Evolutionary conservation across 92 coral and sea anemone genomes (phyloP).

Genomic region (Diadumene lineata): DNA sequence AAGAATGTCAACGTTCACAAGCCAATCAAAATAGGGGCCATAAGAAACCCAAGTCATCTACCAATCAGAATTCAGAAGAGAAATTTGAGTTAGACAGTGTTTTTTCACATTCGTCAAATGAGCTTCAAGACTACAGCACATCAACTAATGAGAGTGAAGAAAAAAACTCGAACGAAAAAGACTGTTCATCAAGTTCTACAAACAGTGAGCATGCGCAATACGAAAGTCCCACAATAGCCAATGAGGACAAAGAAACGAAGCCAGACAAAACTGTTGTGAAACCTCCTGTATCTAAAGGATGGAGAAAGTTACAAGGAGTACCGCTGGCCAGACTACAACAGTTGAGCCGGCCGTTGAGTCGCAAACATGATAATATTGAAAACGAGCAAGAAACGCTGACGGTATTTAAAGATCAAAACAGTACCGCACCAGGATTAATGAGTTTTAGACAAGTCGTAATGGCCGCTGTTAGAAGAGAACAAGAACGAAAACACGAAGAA

Average conservation of each 20-base stretch:
- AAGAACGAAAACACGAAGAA: constrained; percentile 1
- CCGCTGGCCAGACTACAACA: constrained; percentile 10
- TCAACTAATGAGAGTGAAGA: background rate
- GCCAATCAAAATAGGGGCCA: background rate
- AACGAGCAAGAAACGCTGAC: background rate
- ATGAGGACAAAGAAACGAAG: background rate
- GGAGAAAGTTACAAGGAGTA: constrained; percentile 29
- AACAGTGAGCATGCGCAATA: no score
- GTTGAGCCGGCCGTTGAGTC: no score
- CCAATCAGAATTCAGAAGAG: background rate
- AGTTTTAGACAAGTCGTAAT: constrained; percentile 33
- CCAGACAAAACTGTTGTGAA: background rate
- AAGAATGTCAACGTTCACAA: background rate
- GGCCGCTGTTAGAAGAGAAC: constrained; percentile 28
- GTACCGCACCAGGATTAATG: constrained; percentile 10
- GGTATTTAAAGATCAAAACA: constrained; percentile 8
- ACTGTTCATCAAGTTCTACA: no score
- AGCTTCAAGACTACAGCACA: background rate
- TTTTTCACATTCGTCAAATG: background rate
- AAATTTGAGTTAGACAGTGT: background rate
- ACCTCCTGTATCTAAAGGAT: constrained; percentile 14
- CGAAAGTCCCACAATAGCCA: no score
- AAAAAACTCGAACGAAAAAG: no score
- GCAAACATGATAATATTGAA: background rate
- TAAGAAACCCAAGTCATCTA: background rate